These are phyloP conservation scores for Clytia hemisphaerica DNA, from an alignment of 30 jellyfish, hydroid and myxozoan species.

Conservation along the genomic window DNA sequence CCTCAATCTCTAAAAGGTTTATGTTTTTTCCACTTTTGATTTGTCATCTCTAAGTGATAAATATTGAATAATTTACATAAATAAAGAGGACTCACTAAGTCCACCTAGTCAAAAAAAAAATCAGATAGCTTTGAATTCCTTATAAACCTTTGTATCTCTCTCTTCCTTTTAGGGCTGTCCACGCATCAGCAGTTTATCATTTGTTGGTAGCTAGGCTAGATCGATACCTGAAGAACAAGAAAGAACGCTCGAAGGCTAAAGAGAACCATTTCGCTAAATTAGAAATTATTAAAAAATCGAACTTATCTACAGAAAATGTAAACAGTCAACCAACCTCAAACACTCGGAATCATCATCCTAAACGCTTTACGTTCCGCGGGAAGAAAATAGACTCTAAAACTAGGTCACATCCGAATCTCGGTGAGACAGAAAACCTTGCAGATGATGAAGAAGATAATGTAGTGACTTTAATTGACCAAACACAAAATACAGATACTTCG, in stretches of 20 bases:
- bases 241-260: neutral
- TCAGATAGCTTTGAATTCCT: too few relatives aligned
- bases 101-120: too few relatives aligned
- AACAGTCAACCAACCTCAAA: neutral
- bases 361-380: slow-evolving; percentile 15
- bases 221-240: slow-evolving; percentile 33
- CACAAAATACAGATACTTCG: too few relatives aligned
- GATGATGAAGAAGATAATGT: too few relatives aligned
- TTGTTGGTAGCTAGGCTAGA: slow-evolving; percentile 44
- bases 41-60: too few relatives aligned
- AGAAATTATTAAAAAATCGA: slow-evolving; percentile 52
- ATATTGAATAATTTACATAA: too few relatives aligned
- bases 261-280: slow-evolving; percentile 41
- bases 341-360: neutral
- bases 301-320: slow-evolving; percentile 11
- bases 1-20: too few relatives aligned
- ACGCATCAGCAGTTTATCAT: slow-evolving; percentile 61
- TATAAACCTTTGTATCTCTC: neutral
- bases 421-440: too few relatives aligned
- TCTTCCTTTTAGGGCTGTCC: slow-evolving; percentile 46
- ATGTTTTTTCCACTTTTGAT: too few relatives aligned
- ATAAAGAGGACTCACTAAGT: too few relatives aligned
- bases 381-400: slow-evolving; percentile 1
- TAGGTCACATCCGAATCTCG: slow-evolving; percentile 15
- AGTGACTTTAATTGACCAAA: too few relatives aligned